Evolutionary conservation across 2,888 invertebrate genomes (phyloP), one percentile per base, ranked within the genome.

Genomic region (Lagria hirta): DNA sequence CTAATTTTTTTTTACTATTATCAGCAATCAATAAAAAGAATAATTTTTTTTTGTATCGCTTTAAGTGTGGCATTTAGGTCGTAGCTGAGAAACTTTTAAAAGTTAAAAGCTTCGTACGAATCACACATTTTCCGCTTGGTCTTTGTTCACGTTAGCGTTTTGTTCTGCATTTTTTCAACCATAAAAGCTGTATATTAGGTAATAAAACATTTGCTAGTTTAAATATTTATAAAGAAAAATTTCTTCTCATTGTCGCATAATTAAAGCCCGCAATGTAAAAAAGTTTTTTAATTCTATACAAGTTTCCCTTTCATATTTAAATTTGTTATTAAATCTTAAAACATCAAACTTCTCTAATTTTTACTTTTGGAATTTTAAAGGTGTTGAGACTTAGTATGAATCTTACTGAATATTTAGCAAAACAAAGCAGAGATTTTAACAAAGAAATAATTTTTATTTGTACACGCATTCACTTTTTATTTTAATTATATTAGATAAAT

Each of bases 191-290:
- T 12, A 29, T 42, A 22, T 40, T 29, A 37, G 21, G 38, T 40
- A 42, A 30, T 23, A 40, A 20, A 34, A 50, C 41, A 24, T 43
- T 45, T 27, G 34, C 41, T 42, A 46, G 44, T 42, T 53, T 49
- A 53, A 52, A 53, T 53, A 53, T 53, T 51, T 51, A 53, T 47
- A 44, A 49, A 44, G 50, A 48, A 52, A 50, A 47, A 47, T 49
- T 43, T 21, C 43, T 32, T 49, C 37, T 44, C 51, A 49, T 53
- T 49, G 48, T 49, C 37, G 36, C 42, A 29, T 53, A 51, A 53
- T 51, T 49, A 46, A 37, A 26, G 33, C 23, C 32, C 16, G 33
- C 35, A 49, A 45, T 34, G 43, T 34, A 37, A 23, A 41, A n/a
- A 49, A 49, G 40, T 49, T 45, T 48, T 49, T 45, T 41, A 45